Evolutionary conservation across 2,113 vertebrate genomes (phyloP).

Genomic region (Hemibates koningsi): DNA sequence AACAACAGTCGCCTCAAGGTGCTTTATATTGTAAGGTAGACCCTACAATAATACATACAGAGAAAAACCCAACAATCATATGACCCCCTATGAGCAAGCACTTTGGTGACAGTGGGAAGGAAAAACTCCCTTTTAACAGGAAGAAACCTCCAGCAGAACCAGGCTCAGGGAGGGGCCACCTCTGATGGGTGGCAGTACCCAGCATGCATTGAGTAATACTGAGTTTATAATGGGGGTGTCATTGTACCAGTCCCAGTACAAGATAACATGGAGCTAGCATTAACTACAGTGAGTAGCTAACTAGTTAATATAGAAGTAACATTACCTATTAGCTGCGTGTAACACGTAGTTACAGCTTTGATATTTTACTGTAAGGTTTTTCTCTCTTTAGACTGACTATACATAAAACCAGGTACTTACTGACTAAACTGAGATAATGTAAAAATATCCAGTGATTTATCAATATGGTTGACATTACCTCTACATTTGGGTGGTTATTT

Average conservation of each 20-base stretch:
- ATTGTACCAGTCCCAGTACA: background rate
- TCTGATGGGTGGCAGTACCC: background rate
- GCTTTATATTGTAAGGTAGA: accelerated
- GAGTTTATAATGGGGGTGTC: background rate
- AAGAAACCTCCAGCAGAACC: background rate
- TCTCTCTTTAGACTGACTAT: background rate
- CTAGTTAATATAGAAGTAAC: accelerated
- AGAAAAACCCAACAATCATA: background rate
- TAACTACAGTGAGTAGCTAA: background rate
- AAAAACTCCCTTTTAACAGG: background rate
- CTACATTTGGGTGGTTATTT: accelerated
- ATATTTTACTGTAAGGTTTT: background rate
- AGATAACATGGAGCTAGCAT: background rate
- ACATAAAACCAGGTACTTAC: background rate
- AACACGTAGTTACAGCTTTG: background rate
- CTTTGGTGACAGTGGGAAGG: background rate
- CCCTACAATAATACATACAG: background rate
- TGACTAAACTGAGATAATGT: background rate
- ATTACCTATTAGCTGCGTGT: background rate
- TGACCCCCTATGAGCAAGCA: accelerated
- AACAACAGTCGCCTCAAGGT: accelerated
- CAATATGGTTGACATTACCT: background rate
- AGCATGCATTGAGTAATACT: background rate
- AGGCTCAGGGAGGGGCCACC: background rate
- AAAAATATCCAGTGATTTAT: background rate